A percentile compares a stretch with the other conserved stretches of the same genome.
phyloP scores from a whole-genome alignment of 2,113 vertebrate genomes.

The Pardalotus punctatus region DNA sequence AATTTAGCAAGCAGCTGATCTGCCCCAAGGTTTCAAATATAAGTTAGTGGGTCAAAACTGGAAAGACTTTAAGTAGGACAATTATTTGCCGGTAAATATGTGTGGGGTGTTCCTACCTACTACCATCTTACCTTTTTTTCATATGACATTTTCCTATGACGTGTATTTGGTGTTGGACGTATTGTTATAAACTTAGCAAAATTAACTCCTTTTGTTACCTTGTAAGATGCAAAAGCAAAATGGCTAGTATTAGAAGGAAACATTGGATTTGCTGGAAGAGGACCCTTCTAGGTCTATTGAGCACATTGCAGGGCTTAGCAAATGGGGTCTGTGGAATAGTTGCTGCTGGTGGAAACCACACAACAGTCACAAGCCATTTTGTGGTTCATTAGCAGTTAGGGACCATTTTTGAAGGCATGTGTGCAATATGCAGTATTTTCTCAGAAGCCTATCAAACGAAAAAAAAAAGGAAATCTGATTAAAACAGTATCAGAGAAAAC shows the following conservation, averaged over 20 bases:
- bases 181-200: background rate
- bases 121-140: background rate
- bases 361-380: background rate
- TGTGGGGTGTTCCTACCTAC: background rate
- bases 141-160: background rate
- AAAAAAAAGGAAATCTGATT: background rate
- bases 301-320: background rate
- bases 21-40: background rate
- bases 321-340: background rate
- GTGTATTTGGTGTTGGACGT: background rate
- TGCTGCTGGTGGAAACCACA: background rate
- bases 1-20: background rate
- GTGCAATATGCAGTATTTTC: background rate
- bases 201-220: background rate
- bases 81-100: background rate
- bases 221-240: background rate
- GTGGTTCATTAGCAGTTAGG: background rate
- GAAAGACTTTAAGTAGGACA: background rate
- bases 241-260: background rate
- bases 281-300: background rate
- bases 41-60: background rate
- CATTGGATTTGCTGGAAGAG: background rate
- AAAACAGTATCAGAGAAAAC: background rate
- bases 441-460: background rate
- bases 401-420: background rate